A percentile compares a stretch with the other conserved stretches of the same genome.
These are phyloP conservation scores for Rhynchonycteris naso DNA, from an alignment of 2,797 vertebrate genomes.

Conservation along the genomic window DNA sequence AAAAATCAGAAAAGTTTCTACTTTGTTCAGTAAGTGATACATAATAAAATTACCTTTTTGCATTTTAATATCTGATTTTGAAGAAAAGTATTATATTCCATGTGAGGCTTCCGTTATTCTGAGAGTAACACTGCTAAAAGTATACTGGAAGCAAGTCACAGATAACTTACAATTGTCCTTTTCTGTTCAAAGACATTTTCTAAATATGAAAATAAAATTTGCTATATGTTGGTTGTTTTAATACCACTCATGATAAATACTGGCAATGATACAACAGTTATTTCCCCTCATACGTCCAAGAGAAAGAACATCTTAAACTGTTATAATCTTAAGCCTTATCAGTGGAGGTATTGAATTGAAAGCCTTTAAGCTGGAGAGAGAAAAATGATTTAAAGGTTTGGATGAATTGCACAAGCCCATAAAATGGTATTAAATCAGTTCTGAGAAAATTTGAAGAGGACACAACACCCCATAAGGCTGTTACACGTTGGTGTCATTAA, in stretches of 20 bases:
- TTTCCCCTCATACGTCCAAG: conserved; percentile 53
- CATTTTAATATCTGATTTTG: conserved; percentile 57
- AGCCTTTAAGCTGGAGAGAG: conserved; percentile 76
- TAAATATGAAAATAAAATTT: conserved; percentile 64
- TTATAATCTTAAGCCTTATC: conserved; percentile 66
- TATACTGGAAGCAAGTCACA: conserved; percentile 46
- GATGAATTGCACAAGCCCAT: conserved; percentile 70
- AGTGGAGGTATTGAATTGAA: conserved; percentile 76
- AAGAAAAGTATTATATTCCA: conserved; percentile 50
- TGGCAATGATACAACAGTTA: conserved; percentile 37
- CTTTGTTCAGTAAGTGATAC: conserved; percentile 32
- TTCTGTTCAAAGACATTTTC: conserved; percentile 61
- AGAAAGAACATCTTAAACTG: conserved; percentile 54
- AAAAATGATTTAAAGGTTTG: conserved; percentile 77
- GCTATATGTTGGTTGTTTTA: conserved; percentile 57
- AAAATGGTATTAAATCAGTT: conserved; percentile 80
- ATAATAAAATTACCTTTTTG: conserved; percentile 37
- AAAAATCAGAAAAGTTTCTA: conserved; percentile 28
- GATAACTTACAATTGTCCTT: conserved; percentile 58
- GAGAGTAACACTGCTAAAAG: conserved; percentile 64
- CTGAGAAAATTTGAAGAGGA: conserved; percentile 79
- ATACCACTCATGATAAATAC: conserved; percentile 51
- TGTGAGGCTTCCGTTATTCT: conserved; percentile 22
- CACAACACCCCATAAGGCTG: conserved; percentile 77
- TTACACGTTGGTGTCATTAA: conserved; percentile 78